These are phyloP conservation scores for Smittia sp. DNA, from an alignment of 2,888 invertebrate species.

Conservation along the genomic window DNA sequence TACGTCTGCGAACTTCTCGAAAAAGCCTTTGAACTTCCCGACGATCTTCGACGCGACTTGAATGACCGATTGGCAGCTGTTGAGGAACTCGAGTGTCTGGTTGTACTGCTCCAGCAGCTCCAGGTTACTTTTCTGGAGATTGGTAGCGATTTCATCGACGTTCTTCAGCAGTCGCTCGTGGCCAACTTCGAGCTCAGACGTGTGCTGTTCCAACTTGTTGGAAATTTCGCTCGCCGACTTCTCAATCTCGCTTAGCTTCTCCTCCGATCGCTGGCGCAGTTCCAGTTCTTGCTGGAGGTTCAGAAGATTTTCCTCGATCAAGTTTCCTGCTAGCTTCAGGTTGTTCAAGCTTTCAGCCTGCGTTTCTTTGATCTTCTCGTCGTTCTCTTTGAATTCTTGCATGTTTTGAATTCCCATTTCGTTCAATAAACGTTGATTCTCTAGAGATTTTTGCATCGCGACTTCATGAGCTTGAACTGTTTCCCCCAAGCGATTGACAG, in stretches of 20 bases:
- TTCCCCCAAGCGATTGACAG: conserved; percentile 62
- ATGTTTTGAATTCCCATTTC: conserved; percentile 1
- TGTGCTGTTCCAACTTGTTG: background rate
- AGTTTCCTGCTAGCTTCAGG: background rate
- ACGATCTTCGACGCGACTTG: background rate
- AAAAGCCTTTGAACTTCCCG: too few relatives aligned
- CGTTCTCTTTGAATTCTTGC: conserved; percentile 5
- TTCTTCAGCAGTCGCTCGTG: background rate
- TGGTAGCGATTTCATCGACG: background rate
- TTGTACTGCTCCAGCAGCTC: background rate
- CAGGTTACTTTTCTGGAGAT: background rate
- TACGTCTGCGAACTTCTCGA: too few relatives aligned
- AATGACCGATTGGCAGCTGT: background rate
- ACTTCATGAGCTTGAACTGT: conserved; percentile 56
- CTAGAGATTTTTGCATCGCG: conserved; percentile 50
- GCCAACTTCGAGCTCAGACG: background rate
- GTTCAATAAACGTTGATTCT: conserved; percentile 51
- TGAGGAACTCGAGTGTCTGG: background rate
- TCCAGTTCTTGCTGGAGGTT: background rate
- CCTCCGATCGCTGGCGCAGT: background rate
- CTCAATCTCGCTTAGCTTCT: background rate
- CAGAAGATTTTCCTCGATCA: background rate
- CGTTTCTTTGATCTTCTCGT: conserved; percentile 15
- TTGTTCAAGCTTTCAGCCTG: background rate
- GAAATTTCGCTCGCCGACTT: background rate